Conservation (phyloP, 2,113 vertebrate genomes). For the Cyanistes caeruleus region DNA sequence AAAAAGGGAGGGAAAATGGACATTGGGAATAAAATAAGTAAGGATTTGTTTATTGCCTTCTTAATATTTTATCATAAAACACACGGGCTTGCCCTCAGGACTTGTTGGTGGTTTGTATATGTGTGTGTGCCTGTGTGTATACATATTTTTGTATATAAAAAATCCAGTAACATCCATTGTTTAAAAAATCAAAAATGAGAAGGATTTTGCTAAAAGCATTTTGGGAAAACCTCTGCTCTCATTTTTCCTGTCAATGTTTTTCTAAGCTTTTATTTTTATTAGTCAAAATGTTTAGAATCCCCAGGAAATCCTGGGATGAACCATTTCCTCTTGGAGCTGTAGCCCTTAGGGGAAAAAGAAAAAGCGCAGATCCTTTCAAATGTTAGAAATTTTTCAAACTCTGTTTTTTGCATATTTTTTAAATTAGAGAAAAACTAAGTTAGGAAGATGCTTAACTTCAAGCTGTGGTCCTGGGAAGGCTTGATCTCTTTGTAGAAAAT, state of each 20-base stretch:
- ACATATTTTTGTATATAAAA: conserved; percentile 19
- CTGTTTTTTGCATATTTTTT: conserved; percentile 62
- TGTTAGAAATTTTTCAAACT: conserved; percentile 50
- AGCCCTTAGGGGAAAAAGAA: conserved; percentile 39
- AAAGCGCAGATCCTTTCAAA: conserved; percentile 55
- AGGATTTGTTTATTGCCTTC: background rate
- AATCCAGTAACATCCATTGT: background rate
- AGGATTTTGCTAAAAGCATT: conserved; percentile 52
- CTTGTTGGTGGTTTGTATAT: conserved; percentile 32
- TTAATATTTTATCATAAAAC: conserved; percentile 27
- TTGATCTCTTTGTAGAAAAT: conserved; percentile 40
- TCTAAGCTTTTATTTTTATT: conserved; percentile 73
- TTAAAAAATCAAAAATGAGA: conserved; percentile 28
- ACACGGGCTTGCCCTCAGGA: background rate
- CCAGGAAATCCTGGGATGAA: conserved; percentile 73
- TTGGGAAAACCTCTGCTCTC: conserved; percentile 36
- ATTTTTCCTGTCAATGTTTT: conserved; percentile 61
- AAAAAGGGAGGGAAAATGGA: rapidly evolving
- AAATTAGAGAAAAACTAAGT: conserved; percentile 51
- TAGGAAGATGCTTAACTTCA: conserved; percentile 32
- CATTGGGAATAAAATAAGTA: background rate
- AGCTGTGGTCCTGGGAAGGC: background rate
- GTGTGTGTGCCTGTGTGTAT: background rate
- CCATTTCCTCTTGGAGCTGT: conserved; percentile 53
- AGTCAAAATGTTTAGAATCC: conserved; percentile 70